Evolutionary conservation across 2,797 vertebrate species (phyloP).

Genomic region (Phylloscopus collybita): DNA sequence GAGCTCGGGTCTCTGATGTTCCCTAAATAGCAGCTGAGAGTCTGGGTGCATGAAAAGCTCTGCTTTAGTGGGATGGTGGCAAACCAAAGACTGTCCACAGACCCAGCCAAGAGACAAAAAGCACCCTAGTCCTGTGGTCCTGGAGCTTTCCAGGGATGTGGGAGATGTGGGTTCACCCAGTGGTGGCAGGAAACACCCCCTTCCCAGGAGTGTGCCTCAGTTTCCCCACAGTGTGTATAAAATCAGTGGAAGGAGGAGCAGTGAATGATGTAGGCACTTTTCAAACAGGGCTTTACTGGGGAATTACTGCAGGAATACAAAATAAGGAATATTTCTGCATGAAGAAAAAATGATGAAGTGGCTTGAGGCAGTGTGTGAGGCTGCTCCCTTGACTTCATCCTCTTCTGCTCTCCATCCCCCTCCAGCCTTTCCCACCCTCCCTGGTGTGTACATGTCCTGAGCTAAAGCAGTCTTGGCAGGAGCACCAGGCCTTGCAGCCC

Average conservation of each 20-base stretch:
- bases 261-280: neutral
- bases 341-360: neutral
- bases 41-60: neutral
- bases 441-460: accelerated
- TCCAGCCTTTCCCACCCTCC: neutral
- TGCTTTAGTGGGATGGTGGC: neutral
- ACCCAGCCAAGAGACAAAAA: neutral
- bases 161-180: neutral
- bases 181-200: neutral
- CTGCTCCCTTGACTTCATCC: neutral
- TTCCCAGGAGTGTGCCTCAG: neutral
- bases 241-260: neutral
- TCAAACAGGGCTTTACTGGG: neutral
- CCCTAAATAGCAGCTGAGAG: neutral
- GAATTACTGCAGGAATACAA: neutral
- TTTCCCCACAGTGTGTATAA: neutral
- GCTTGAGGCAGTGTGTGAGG: neutral
- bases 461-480: neutral
- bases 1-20: neutral
- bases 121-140: neutral
- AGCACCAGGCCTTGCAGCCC: neutral
- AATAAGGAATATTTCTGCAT: neutral
- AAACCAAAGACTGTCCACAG: neutral
- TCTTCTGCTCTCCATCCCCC: neutral
- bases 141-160: neutral